These are phyloP conservation scores for Macaria notata DNA, from an alignment of 2,888 invertebrate species.

Conservation along the genomic window DNA sequence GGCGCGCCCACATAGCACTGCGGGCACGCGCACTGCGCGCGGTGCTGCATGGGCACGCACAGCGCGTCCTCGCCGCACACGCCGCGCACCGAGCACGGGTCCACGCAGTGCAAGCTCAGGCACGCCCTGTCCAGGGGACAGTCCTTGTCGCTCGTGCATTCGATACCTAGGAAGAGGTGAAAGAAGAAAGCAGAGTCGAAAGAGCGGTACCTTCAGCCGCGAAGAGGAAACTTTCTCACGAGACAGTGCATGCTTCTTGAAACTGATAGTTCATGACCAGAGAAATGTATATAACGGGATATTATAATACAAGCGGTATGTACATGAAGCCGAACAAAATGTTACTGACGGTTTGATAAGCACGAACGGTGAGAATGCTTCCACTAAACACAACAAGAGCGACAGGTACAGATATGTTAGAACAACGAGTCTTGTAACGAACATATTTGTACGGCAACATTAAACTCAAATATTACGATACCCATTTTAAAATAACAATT, in stretches of 20 bases:
- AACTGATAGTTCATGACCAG: slow-evolving; percentile 80
- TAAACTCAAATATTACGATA: not conserved
- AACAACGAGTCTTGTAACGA: slow-evolving; percentile 36
- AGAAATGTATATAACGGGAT: slow-evolving; percentile 74
- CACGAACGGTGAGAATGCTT: slow-evolving; percentile 84
- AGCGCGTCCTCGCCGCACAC: slow-evolving; percentile 95
- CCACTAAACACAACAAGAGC: slow-evolving; percentile 61
- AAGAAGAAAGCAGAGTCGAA: slow-evolving; percentile 84
- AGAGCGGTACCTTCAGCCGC: slow-evolving; percentile 93
- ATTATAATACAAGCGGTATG: slow-evolving; percentile 84
- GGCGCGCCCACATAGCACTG: slow-evolving; percentile 94
- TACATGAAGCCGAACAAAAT: slow-evolving; percentile 83
- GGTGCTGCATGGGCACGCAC: slow-evolving; percentile 92
- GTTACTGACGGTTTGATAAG: slow-evolving; percentile 78
- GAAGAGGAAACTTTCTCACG: slow-evolving; percentile 93
- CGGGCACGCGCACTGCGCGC: slow-evolving; percentile 93
- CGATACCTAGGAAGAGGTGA: slow-evolving; percentile 87
- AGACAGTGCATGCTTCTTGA: slow-evolving; percentile 86
- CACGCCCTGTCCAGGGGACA: slow-evolving; percentile 96
- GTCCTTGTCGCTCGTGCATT: slow-evolving; percentile 95
- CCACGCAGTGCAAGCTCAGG: slow-evolving; percentile 94
- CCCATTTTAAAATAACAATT: not conserved
- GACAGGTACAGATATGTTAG: slow-evolving; percentile 55
- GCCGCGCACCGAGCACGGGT: slow-evolving; percentile 94
- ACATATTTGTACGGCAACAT: slow-evolving; percentile 48